Conservation (phyloP, 2,797 vertebrate species). For the Knipowitschia caucasica region DNA sequence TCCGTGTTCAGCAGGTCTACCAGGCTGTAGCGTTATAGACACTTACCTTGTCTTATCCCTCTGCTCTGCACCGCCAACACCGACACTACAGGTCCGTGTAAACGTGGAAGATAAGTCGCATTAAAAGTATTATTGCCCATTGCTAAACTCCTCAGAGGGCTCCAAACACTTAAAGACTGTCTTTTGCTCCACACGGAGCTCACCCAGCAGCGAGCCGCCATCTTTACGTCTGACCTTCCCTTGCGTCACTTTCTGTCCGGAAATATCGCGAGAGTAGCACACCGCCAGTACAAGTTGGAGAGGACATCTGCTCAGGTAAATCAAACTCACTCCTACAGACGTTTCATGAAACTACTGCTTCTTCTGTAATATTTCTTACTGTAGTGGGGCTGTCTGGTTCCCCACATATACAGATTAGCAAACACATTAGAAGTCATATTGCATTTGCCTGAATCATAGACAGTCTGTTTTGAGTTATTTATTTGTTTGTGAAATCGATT, state of each 20-base stretch:
- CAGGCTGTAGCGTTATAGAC: neutral
- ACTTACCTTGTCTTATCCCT: constrained; percentile 72
- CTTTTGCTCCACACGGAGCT: constrained; percentile 50
- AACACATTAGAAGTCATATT: too few relatives aligned
- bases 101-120: constrained; percentile 7
- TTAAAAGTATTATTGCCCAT: neutral
- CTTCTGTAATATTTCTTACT: neutral
- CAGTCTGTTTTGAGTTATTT: too few relatives aligned
- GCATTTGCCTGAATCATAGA: too few relatives aligned
- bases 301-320: constrained; percentile 4
- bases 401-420: too few relatives aligned
- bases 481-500: too few relatives aligned
- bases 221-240: constrained; percentile 65
- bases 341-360: neutral
- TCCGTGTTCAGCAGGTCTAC: neutral
- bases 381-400: too few relatives aligned
- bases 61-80: constrained; percentile 52
- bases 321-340: neutral
- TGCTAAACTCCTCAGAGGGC: too few relatives aligned
- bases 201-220: constrained; percentile 65
- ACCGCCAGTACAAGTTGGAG: constrained; percentile 5
- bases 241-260: constrained; percentile 33
- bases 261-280: constrained; percentile 31
- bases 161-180: constrained; percentile 52
- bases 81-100: constrained; percentile 33